A percentile compares a stretch with the other conserved stretches of the same genome.
phyloP scores from a whole-genome alignment of 2,797 vertebrate genomes.

The Bucorvus abyssinicus region DNA sequence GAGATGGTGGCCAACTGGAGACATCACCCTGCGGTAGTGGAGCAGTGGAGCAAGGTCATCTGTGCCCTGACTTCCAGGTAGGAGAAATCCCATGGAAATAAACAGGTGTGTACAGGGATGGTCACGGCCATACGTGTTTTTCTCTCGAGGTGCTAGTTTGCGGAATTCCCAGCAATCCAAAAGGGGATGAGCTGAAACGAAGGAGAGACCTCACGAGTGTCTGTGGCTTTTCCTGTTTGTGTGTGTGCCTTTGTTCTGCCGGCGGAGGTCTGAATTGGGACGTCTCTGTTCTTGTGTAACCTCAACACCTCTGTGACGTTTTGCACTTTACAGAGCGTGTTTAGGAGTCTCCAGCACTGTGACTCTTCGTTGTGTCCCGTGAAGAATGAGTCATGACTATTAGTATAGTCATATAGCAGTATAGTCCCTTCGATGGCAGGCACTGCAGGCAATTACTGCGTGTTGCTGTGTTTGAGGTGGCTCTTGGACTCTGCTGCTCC shows the following conservation, averaged over 20 bases:
- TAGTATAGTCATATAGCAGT: neutral
- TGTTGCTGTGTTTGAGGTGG: neutral
- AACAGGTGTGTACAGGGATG: fast-evolving
- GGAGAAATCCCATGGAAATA: neutral
- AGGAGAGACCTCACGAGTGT: neutral
- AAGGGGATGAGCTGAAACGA: neutral
- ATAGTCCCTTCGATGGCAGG: too few relatives aligned
- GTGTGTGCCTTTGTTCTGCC: neutral
- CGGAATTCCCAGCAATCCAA: neutral
- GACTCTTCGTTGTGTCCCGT: neutral
- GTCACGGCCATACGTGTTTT: fast-evolving
- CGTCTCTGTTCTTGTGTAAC: neutral
- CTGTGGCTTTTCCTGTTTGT: neutral
- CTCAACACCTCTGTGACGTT: neutral
- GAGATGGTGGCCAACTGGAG: constrained; percentile 94
- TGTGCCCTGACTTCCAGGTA: constrained; percentile 91
- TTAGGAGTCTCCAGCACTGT: neutral
- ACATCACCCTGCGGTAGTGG: constrained; percentile 89
- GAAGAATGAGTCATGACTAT: neutral
- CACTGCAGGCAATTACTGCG: neutral
- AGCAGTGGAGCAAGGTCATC: constrained; percentile 91
- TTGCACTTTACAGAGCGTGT: fast-evolving
- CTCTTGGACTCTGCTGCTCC: neutral
- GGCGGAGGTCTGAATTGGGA: neutral
- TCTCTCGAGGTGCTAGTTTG: neutral